These are phyloP conservation scores for Drosophila ananassae DNA, from an alignment of 1,140 invertebrate species.

Conservation along the genomic window DNA sequence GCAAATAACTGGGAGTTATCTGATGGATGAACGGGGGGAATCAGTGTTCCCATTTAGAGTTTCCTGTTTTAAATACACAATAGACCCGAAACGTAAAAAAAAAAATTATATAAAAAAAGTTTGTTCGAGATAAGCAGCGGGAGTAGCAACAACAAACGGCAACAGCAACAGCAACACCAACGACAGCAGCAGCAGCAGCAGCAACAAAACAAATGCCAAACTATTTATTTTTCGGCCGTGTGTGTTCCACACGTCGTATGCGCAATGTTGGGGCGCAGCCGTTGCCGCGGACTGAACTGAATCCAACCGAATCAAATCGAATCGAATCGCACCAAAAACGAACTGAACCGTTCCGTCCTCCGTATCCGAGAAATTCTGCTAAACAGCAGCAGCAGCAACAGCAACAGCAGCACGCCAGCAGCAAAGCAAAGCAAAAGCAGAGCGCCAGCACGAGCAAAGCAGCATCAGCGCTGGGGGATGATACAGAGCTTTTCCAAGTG, in stretches of 20 bases:
- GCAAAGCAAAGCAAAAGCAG: neutral
- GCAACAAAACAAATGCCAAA: conserved; percentile 33
- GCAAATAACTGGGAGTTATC: neutral
- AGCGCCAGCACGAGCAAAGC: neutral
- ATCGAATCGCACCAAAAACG: neutral
- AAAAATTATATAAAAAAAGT: conserved; percentile 9
- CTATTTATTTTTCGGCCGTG: conserved; percentile 32
- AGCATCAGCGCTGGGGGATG: conserved; percentile 23
- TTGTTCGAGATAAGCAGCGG: neutral
- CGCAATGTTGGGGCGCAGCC: conserved; percentile 39
- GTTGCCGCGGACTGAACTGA: conserved; percentile 22
- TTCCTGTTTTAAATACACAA: neutral
- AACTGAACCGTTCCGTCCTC: conserved; percentile 2
- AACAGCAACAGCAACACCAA: conserved; percentile 15
- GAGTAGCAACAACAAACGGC: conserved; percentile 11
- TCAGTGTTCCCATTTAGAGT: neutral
- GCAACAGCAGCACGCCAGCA: neutral
- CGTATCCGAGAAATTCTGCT: conserved; percentile 27
- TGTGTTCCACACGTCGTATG: conserved; percentile 38
- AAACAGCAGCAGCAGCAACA: conserved; percentile 8
- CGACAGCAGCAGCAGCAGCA: conserved; percentile 10
- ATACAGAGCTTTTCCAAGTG: conserved; percentile 8
- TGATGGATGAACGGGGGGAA: neutral
- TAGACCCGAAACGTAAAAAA: conserved; percentile 9
- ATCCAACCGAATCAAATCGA: conserved; percentile 5